Evolutionary conservation across 2,888 invertebrate species (phyloP).

Genomic region (Stenotaenia linearis): DNA sequence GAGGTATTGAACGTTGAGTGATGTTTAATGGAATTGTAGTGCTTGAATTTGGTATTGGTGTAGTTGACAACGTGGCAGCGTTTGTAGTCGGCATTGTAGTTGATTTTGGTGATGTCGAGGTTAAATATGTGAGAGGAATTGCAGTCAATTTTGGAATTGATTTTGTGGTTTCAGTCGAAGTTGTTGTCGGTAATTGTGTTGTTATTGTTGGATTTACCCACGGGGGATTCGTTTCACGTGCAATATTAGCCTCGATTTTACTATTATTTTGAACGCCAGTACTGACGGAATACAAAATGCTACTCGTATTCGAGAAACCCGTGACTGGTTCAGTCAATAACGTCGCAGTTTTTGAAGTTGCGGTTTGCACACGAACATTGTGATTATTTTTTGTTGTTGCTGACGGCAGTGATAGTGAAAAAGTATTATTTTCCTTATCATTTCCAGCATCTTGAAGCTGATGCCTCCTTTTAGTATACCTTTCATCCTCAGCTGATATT

Average conservation of each 20-base stretch:
- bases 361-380: too few species aligned
- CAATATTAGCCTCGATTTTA: neutral
- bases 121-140: too few species aligned
- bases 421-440: neutral
- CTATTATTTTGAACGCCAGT: too few species aligned
- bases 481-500: conserved; percentile 10
- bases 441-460: neutral
- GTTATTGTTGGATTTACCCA: neutral
- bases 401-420: neutral
- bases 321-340: neutral
- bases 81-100: too few species aligned
- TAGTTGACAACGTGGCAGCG: too few species aligned
- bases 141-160: too few species aligned
- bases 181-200: neutral
- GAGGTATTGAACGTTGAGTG: too few species aligned
- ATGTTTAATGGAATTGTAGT: too few species aligned
- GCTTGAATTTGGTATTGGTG: too few species aligned
- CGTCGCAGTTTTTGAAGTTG: neutral
- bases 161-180: neutral
- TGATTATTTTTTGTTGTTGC: neutral
- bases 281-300: too few species aligned
- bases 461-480: neutral
- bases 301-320: neutral
- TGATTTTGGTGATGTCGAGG: too few species aligned
- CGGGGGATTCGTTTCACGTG: neutral